phyloP scores from a whole-genome alignment of 2,797 vertebrate species.

The Tympanoctomys barrerae region DNA sequence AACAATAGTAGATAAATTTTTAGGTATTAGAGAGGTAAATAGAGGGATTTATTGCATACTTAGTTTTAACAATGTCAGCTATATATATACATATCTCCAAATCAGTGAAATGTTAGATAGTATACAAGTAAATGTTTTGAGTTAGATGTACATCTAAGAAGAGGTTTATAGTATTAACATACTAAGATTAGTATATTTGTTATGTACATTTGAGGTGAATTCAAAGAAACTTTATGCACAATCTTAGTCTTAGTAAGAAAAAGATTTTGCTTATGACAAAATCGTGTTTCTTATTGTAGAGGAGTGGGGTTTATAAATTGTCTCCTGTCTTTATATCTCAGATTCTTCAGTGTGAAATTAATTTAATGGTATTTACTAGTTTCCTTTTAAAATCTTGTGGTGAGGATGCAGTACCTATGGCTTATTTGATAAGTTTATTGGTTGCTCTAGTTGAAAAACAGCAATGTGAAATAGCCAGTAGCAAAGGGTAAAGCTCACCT shows the following conservation, averaged over 20 bases:
- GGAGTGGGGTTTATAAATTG: not conserved
- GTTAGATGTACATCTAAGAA: not conserved
- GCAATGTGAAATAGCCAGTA: not conserved
- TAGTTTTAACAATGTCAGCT: not conserved
- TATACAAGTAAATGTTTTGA: not conserved
- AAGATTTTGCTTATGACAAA: not conserved
- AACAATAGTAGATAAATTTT: not conserved
- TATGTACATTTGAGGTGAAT: too few species aligned
- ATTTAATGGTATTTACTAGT: not conserved
- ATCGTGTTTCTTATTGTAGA: accelerated
- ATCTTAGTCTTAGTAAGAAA: not conserved
- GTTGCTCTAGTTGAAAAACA: not conserved
- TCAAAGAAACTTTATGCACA: not conserved
- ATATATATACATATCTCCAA: not conserved
- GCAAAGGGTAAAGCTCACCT: not conserved
- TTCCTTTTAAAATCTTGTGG: not conserved
- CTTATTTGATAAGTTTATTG: not conserved
- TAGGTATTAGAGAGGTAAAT: not conserved
- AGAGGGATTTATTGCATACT: not conserved
- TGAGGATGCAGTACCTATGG: not conserved
- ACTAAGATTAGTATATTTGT: not conserved
- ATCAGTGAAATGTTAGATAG: too few species aligned
- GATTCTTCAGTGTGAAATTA: too few species aligned
- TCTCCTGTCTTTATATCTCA: not conserved
- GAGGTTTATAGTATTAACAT: too few species aligned